These are phyloP conservation scores for Mesocentrotus franciscanus DNA, from an alignment of 53 echinoderm and acorn worm genomes.

Conservation along the genomic window DNA sequence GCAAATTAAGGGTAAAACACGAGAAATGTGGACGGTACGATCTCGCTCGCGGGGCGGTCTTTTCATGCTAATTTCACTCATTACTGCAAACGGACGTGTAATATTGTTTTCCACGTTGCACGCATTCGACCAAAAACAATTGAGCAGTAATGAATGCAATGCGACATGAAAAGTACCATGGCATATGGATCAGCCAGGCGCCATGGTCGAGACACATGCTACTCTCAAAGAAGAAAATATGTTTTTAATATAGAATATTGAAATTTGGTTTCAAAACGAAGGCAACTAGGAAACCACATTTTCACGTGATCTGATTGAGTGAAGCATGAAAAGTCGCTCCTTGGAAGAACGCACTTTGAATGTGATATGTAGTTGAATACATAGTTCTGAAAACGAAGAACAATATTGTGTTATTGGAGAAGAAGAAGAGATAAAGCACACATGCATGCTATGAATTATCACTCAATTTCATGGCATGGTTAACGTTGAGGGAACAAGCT, in stretches of 20 bases:
- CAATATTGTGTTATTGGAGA: background rate
- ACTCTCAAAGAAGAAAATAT: background rate
- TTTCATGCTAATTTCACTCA: slow-evolving; percentile 33
- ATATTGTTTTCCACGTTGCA: slow-evolving; percentile 35
- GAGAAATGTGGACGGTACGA: background rate
- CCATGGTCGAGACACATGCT: background rate
- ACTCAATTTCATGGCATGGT: background rate
- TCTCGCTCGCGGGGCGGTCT: slow-evolving; percentile 14
- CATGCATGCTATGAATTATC: background rate
- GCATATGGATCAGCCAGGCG: background rate
- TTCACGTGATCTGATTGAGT: background rate
- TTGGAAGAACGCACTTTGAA: background rate
- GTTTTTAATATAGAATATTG: background rate
- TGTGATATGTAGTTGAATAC: background rate
- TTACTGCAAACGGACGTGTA: slow-evolving; percentile 23
- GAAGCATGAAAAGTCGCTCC: background rate
- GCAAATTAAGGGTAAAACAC: slow-evolving; percentile 17
- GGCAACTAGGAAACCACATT: background rate
- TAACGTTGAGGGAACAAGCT: background rate
- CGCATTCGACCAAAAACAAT: slow-evolving; percentile 45
- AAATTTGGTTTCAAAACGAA: background rate
- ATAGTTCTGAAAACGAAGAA: background rate
- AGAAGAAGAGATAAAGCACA: background rate
- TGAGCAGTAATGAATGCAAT: slow-evolving; percentile 35
- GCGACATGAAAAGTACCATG: slow-evolving; percentile 37